Evolutionary conservation across 2,113 vertebrate genomes (phyloP), one percentile per base, ranked within the genome.

Genomic region (Chauna torquata): DNA sequence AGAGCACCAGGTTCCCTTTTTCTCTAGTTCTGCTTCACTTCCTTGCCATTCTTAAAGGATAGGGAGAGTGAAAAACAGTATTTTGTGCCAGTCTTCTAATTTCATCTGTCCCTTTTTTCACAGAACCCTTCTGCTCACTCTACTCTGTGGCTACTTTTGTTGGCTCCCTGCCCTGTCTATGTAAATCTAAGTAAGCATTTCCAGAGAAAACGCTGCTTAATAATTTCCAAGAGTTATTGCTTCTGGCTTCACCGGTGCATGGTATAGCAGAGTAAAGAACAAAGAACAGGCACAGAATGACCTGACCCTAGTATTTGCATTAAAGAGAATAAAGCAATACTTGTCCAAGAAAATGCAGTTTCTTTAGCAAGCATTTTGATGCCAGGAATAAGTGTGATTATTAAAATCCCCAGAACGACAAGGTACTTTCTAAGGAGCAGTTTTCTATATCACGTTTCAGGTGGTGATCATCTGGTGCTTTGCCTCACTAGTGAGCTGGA

Each of bases 171-270:
- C 45, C 71, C 82, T 93, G 45, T 61, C 76, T 92, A 70, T 34
- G 2, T 70, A 92, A 84, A 82, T 80, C 52, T 54, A 86, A 97
- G 71, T 58, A 85, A 87, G 81, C 24, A 76, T 76, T 97, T 96
- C 79, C 86, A 91, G 69, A 93, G 82, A 96, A 82, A 96, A 90
- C 58, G 20, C 45, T 95, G 78, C 71, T 78, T 97, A 94, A 90
- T 96, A 85, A 86, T 75, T 83, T 78, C 65, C 57, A 75, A 93
- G 65, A 85, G 24, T 89, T 93, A 93, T 83, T 96, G 38, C 75
- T 97, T 86, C 65, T 96, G 87, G 69, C 80, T 95, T 85, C 14
- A 8, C 87, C 64, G 93, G 36, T 80, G 79, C 50, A 75, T 64
- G 87, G 57, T 68, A 32, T 32, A 83, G 68, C 13, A 80, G 61